Conservation (phyloP, 2,888 invertebrate genomes). For the Caenorhabditis japonica region DNA sequence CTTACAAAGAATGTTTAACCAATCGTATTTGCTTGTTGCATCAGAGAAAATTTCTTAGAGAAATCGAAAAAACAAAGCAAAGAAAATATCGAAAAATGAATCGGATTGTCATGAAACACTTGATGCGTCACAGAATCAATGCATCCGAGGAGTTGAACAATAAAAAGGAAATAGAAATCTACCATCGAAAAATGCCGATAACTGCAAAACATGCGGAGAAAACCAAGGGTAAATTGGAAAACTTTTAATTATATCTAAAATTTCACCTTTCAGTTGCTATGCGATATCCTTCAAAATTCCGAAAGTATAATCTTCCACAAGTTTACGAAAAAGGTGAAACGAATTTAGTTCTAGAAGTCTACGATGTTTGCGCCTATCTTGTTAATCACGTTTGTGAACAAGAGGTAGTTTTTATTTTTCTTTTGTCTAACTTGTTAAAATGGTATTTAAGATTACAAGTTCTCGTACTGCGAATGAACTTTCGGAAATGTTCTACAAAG, state of each 20-base stretch:
- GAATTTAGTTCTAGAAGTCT: not conserved
- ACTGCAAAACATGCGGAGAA: not conserved
- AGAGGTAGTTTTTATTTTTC: not conserved
- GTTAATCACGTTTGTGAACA: not conserved
- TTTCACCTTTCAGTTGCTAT: conserved; percentile 8
- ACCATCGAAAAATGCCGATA: not conserved
- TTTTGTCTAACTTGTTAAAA: too few species aligned
- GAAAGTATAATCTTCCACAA: conserved; percentile 1
- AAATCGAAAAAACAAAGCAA: not conserved
- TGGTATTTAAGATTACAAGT: conserved; percentile 2
- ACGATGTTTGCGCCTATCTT: not conserved
- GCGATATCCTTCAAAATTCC: not conserved
- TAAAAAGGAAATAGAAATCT: too few species aligned
- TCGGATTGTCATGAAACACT: not conserved
- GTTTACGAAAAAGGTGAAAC: not conserved
- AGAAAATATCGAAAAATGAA: conserved; percentile 13
- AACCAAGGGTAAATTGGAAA: conserved; percentile 9
- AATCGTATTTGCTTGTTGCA: not conserved
- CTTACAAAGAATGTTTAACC: not conserved
- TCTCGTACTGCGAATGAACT: not conserved
- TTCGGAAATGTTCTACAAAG: not conserved
- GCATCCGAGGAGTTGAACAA: too few species aligned
- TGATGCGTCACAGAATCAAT: too few species aligned
- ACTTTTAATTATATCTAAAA: not conserved
- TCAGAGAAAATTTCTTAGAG: not conserved